Evolutionary conservation across 2,113 vertebrate species (phyloP), one percentile per base, ranked within the genome.

Genomic region (Pteruthius melanotis): DNA sequence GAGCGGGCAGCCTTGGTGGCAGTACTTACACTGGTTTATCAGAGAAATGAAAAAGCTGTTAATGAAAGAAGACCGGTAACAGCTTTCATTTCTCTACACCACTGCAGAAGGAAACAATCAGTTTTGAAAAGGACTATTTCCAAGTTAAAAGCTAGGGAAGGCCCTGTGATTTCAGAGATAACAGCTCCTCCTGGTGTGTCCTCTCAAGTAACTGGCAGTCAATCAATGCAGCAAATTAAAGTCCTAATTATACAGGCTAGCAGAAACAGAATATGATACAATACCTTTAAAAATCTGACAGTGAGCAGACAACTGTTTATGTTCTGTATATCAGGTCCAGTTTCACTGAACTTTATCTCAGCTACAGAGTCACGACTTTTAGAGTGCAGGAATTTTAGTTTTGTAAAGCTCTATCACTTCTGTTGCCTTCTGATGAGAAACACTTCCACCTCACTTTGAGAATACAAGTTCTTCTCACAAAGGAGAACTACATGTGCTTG

Each of bases 211-310:
- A 63, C 49, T 40, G 52, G 44, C 2, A 5, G 56, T 53, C 31
- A 52, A 57, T 80, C 70, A 91, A 31, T 2, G 4, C 9, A 2
- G 60, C 33, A 69, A 93, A 95, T 90, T 64, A 89, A 92, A 79
- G 45, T 40, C 63, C n/a, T 27, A 9, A 71, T 91, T 75, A 81
- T 54, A 72, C 68, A 76, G 21, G 47, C 50, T 72, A 22, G 12
- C 31, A 96, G 87, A 80, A 94, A 92, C 74, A 83, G 59, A 47
- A 88, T 84, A 89, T 57, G 64, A 89, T 66, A 80, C 53, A 89
- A 61, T 15, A 81, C 52, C 53, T 95, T 81, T 16, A 83, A 81
- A 89, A 69, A 64, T 47, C 44, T 72, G 60, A 81, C 85, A 90
- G 50, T 35, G 45, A 47, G 49, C 61, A 49, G 53, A 68, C 60